Base-by-base conservation (phyloP, 35 echinoderm and acorn worm genomes). In the Strongylocentrotus purpuratus region DNA sequence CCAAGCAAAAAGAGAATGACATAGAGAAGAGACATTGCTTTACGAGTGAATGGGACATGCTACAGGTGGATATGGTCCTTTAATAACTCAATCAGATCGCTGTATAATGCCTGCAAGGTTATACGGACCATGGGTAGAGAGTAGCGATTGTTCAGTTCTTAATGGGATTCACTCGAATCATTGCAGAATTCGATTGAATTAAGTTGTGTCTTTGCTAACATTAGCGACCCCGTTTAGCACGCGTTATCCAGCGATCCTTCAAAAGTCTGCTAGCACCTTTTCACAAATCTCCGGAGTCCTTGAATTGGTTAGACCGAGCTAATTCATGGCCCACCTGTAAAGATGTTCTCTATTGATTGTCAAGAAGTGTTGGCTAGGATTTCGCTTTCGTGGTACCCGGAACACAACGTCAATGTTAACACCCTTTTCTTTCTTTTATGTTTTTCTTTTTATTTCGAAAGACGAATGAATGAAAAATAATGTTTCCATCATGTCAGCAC, bases 261-360 rank as follows among this genome's bases (percentile, higher is more conserved):
- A 28, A 78, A n/a, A 22, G 65, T 6, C 65, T 78, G 65, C 65
- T 8, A 78, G 65, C 65, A 18, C 25, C 65, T 78, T 78, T 22
- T 3, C 65, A 15, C 25, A 18, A 78, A 8, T 28, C 65, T 78
- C 65, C n/a, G 65, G 65, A 78, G 65, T 78, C 65, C 65, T 78
- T 78, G 65, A 78, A 18, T 78, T 78, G 65, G 65, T 28, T 18
- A 78, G 25, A 78, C 28, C 65, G 20, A 22, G 65, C 65, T 28
- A 78, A 78, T 78, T 78, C 65, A n/a, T 78, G 65, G 65, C 22
- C 65, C 65, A 78, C 65, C 65, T 78, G 65, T 78, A 78, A 78
- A 78, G 65, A 78, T 78, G 65, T 78, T 4, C 20, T 8, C 65
- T 78, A 78, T 78, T 78, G 65, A 78, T 78, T 78, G 65, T 78